Evolutionary conservation across 2,888 invertebrate species (phyloP), one percentile per base, ranked within the genome.

Genomic region (Thymelicus acteon): DNA sequence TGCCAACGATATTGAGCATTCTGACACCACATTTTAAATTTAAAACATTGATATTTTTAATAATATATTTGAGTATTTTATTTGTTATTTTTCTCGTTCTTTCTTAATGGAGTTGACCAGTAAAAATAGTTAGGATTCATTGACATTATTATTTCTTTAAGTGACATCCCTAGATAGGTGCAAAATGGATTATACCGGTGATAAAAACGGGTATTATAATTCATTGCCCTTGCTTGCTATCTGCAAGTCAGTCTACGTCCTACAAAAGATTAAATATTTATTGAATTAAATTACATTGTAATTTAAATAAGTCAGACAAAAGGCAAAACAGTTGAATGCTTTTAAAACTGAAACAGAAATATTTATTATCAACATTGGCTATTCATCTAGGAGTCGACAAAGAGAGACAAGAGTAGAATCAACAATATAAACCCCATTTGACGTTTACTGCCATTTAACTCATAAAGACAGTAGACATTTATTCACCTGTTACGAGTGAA

Each of bases 161-260:
- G 44, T 13, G 54, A n/a, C 72, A 75, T 54, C 73, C 75, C 72
- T 84, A 79, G 74, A 77, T 77, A 77, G 75, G 78, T 79, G 79
- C 81, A 78, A 82, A 88, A 85, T 80, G 82, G 85, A 88, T 88
- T 86, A 85, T 76, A 60, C 75, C 74, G 75, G 79, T 82, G 86
- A 89, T 89, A 86, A 87, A 86, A 82, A 74, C 77, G 75, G 77
- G 82, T 84, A 85, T 88, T 87, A 87, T 82, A 85, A 90, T 88
- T 84, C 86, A 89, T 90, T 90, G 87, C 87, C 88, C 89, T 89
- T 88, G 85, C 72, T 63, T 77, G 75, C 75, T 85, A 88, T 87
- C 84, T 82, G 57, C 77, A 81, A 82, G 84, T 79, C 79, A 68
- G 78, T 83, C 81, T 81, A 72, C 73, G 71, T 75, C 71, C 63